phyloP scores from a whole-genome alignment of 2,797 vertebrate genomes.

The Coregonus sp. region DNA sequence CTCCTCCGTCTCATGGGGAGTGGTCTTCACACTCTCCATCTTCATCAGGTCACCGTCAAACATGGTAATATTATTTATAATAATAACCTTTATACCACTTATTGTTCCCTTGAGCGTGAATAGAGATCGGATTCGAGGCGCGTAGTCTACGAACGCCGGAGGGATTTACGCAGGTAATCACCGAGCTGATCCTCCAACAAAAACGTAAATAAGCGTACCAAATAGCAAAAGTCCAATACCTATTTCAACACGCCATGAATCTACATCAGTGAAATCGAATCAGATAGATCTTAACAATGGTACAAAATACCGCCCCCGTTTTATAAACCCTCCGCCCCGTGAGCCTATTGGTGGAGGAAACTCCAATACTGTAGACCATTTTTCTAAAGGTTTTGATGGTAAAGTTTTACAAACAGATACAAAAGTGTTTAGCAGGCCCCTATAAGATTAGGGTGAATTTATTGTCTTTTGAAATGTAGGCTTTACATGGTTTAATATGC shows the following conservation, averaged over 20 bases:
- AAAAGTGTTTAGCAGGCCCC: slow-evolving; percentile 5
- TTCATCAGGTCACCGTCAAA: slow-evolving; percentile 61
- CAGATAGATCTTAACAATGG: not conserved
- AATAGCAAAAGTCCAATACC: not conserved
- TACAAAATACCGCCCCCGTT: not conserved
- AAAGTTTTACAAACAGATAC: not conserved
- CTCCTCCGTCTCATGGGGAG: slow-evolving; percentile 39
- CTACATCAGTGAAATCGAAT: not conserved
- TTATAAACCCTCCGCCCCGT: not conserved
- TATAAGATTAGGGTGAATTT: slow-evolving; percentile 26
- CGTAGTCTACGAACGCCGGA: too few species aligned
- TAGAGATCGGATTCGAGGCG: not conserved
- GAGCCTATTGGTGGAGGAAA: not conserved
- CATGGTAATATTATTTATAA: slow-evolving; percentile 44
- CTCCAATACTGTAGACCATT: not conserved
- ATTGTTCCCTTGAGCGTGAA: not conserved
- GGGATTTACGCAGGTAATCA: not conserved
- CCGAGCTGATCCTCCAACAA: not conserved
- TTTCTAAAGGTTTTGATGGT: not conserved
- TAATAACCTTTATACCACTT: not conserved
- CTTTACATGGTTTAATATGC: slow-evolving; percentile 17
- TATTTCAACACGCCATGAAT: not conserved
- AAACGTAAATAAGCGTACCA: not conserved
- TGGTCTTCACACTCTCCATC: slow-evolving; percentile 54
- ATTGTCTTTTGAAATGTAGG: slow-evolving; percentile 39